These are phyloP conservation scores for Temnothorax rugatulus DNA, from an alignment of 2,888 invertebrate species.

Conservation along the genomic window DNA sequence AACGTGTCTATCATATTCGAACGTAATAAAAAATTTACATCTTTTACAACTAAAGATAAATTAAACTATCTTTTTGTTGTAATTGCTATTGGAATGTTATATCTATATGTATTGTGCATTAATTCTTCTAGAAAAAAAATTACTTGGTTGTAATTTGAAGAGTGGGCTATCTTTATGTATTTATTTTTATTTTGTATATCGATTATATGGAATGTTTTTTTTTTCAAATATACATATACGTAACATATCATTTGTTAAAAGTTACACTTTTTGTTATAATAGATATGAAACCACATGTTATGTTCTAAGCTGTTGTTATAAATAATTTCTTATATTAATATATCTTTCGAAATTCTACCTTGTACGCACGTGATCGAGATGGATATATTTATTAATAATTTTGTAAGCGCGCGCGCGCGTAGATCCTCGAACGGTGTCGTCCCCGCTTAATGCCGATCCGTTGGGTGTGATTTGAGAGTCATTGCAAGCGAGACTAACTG, in stretches of 20 bases:
- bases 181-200: too few species aligned
- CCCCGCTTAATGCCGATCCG: conserved; percentile 29
- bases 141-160: too few species aligned
- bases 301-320: not conserved
- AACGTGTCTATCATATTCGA: too few species aligned
- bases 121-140: too few species aligned
- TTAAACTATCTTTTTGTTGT: not conserved
- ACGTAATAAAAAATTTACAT: not conserved
- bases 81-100: too few species aligned
- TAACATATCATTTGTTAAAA: too few species aligned
- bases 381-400: not conserved
- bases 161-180: too few species aligned
- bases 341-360: not conserved
- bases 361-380: not conserved
- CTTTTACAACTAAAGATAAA: not conserved
- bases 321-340: conserved; percentile 8
- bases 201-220: too few species aligned
- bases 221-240: too few species aligned
- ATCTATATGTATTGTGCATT: too few species aligned
- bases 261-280: not conserved
- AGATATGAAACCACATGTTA: not conserved
- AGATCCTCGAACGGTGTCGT: not conserved
- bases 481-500: conserved; percentile 71
- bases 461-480: conserved; percentile 68
- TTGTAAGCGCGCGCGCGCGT: too few species aligned